A percentile compares a stretch with the other conserved stretches of the same genome.
Evolutionary conservation across 2,888 invertebrate species (phyloP).

Genomic region (Corythucha ciliata): DNA sequence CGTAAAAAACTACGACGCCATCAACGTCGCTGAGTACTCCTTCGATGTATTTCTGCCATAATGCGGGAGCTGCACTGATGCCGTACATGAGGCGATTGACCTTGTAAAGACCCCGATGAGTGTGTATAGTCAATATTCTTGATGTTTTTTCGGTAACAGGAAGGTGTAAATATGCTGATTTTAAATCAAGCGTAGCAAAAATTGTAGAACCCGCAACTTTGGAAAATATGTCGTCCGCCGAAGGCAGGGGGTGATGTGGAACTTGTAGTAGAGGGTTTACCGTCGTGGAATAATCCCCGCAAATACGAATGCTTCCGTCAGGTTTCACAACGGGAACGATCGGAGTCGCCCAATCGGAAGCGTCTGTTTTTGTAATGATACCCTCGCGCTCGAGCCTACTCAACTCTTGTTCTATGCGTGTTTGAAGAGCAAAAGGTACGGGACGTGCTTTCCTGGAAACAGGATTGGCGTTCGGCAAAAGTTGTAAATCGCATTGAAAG

Average conservation of each 20-base stretch:
- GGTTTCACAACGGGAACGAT: conserved; percentile 25
- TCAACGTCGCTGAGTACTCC: conserved; percentile 16
- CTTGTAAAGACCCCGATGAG: conserved; percentile 39
- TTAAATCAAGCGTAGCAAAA: conserved; percentile 5
- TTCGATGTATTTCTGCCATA: conserved; percentile 38
- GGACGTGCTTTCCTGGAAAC: conserved; percentile 12
- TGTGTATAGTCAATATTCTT: conserved; percentile 38
- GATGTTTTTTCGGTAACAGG: conserved; percentile 32
- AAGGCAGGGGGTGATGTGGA: conserved; percentile 35
- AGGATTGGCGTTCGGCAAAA: conserved; percentile 5
- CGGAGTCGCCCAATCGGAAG: conserved; percentile 39
- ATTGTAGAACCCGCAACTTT: background rate
- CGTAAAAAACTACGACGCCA: conserved; percentile 13
- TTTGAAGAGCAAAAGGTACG: background rate
- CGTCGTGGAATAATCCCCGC: conserved; percentile 4
- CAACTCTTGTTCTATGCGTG: conserved; percentile 5
- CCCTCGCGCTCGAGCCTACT: conserved; percentile 9
- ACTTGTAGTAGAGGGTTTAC: conserved; percentile 5
- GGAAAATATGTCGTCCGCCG: conserved; percentile 3
- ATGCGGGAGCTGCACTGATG: conserved; percentile 38
- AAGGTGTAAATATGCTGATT: conserved; percentile 7
- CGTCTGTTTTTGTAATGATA: conserved; percentile 1
- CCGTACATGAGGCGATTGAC: conserved; percentile 39
- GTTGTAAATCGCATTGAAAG: conserved; percentile 6
- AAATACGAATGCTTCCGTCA: conserved; percentile 7